Evolutionary conservation across 2,797 vertebrate species (phyloP).

Genomic region (Coreius guichenoti): DNA sequence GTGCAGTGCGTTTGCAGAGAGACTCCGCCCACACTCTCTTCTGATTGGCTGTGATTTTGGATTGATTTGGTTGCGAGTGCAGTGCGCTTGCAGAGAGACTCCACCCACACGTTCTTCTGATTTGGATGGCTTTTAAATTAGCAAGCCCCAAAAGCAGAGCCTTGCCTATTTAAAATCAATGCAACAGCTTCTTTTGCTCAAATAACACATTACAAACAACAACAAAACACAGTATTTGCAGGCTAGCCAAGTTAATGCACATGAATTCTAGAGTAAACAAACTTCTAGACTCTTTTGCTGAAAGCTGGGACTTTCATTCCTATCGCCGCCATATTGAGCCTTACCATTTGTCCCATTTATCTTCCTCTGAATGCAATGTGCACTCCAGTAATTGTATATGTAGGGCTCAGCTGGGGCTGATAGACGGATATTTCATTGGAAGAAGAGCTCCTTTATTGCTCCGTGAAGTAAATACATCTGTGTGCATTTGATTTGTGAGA

Average conservation of each 20-base stretch:
- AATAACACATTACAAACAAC: background rate
- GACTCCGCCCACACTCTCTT: no score
- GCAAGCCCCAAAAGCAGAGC: background rate
- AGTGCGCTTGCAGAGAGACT: no score
- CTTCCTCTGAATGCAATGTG: background rate
- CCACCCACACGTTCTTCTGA: no score
- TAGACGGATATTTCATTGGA: conserved; percentile 40
- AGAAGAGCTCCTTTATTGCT: conserved; percentile 40
- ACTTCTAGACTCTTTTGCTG: background rate
- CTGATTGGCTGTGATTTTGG: no score
- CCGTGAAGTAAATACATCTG: conserved; percentile 16
- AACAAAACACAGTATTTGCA: background rate
- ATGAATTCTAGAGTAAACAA: background rate
- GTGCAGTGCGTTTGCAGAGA: no score
- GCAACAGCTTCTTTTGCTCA: background rate
- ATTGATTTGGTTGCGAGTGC: no score
- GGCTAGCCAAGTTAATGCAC: background rate
- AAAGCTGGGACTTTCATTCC: background rate
- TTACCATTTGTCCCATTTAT: background rate
- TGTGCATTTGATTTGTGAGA: conserved; percentile 33
- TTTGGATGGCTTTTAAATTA: background rate
- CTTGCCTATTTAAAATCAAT: background rate
- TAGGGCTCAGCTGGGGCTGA: conserved; percentile 29
- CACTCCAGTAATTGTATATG: background rate
- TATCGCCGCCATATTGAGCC: no score